phyloP scores from a whole-genome alignment of 2,797 vertebrate species.

The Xerus rutilus region DNA sequence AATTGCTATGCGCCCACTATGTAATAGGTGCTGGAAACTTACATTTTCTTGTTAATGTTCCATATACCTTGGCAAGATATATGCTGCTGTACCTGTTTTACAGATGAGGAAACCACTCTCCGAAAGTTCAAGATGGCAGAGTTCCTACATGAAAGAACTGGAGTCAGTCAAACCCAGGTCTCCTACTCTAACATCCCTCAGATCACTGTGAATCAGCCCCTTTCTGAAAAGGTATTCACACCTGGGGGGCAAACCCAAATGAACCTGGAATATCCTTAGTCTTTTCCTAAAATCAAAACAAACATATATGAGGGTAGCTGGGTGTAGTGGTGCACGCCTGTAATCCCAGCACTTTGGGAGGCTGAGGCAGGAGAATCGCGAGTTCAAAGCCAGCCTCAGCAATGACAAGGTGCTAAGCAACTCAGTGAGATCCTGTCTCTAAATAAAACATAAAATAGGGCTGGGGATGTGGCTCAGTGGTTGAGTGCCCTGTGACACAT shows the following conservation, averaged over 20 bases:
- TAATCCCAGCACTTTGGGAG: no score
- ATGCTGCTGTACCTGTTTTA: neutral
- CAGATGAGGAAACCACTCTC: neutral
- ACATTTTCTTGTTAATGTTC: neutral
- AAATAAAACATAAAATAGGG: no score
- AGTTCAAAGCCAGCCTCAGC: no score
- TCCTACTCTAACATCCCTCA: neutral
- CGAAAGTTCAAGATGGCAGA: no score
- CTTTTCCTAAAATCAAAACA: neutral
- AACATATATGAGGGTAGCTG: neutral
- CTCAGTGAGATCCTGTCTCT: no score
- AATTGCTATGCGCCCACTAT: neutral
- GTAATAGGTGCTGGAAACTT: neutral
- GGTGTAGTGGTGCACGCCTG: no score
- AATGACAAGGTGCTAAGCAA: no score
- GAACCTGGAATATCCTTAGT: neutral
- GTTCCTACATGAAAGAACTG: neutral
- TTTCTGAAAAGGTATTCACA: neutral
- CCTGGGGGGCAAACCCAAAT: neutral
- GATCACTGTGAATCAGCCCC: neutral
- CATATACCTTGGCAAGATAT: neutral
- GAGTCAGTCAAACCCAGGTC: neutral
- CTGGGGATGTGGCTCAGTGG: no score
- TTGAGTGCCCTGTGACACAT: neutral
- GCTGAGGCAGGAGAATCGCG: no score